phyloP scores from a whole-genome alignment of 2,113 vertebrate species.

The Boleophthalmus pectinirostris region DNA sequence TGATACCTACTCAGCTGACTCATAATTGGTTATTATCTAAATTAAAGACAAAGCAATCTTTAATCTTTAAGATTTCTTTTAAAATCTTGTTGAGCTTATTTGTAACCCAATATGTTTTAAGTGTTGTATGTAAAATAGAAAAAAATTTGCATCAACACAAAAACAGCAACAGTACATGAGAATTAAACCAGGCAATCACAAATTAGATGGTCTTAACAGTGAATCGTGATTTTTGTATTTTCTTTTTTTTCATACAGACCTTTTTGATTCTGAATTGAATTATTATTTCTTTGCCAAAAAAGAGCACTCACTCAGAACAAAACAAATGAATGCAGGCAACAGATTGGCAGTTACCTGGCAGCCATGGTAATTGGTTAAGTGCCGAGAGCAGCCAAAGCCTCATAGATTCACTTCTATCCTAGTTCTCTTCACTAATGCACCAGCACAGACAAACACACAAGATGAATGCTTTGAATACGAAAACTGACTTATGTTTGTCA shows the following conservation, averaged over 20 bases:
- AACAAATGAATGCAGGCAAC: neutral
- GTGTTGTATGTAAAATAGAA: too few relatives aligned
- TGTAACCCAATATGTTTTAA: too few relatives aligned
- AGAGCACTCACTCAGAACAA: conserved; percentile 14
- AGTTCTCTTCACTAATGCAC: conserved; percentile 22
- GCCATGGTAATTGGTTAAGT: conserved; percentile 34
- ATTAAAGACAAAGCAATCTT: neutral
- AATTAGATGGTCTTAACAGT: too few relatives aligned
- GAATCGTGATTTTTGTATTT: neutral
- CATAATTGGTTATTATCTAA: neutral
- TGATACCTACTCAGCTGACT: too few relatives aligned
- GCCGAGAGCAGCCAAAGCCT: conserved; percentile 39
- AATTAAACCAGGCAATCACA: too few relatives aligned
- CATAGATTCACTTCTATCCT: conserved; percentile 29
- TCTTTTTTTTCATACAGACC: neutral
- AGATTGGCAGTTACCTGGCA: conserved; percentile 48
- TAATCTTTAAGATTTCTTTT: too few relatives aligned
- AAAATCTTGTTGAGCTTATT: too few relatives aligned
- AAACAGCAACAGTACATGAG: too few relatives aligned
- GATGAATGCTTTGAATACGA: conserved; percentile 30
- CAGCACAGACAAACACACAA: conserved; percentile 32
- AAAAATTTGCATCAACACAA: too few relatives aligned
- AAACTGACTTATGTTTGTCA: neutral
- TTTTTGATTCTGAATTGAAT: neutral
- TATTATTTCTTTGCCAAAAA: neutral